Base-by-base conservation (phyloP, 2,113 vertebrate species). In the Odocoileus hemionus region DNA sequence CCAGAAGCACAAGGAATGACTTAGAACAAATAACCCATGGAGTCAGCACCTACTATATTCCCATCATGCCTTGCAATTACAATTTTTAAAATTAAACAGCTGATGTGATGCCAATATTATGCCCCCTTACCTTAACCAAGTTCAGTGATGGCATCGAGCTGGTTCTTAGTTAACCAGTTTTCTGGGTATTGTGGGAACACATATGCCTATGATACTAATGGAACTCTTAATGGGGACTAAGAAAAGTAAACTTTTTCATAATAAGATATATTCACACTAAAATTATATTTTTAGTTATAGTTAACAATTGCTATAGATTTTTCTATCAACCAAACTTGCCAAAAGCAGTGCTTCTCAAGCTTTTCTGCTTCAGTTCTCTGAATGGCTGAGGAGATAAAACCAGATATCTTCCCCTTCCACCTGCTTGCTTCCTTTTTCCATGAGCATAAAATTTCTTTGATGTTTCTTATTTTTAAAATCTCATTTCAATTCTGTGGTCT, bases 11-110 rank as follows among this genome's bases (percentile, higher is more conserved):
- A 92, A 96, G 78, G 78, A 97, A 90, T 96, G 50, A 80, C 43
- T 96, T 80, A 86, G 61, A 96, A 61, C 55, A 91, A 45, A 95
- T 89, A 97, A 76, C 13, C 47, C n/a, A 95, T 89, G 19, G 23
- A 95, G 11, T 43, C 14, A 13, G n/a, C 36, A 82, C 82, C 87
- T 82, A 28, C 33, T 84, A 28, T 86, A 82, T 90, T 90, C 58
- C 76, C 74, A 67, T 86, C 92, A 61, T 64, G 78, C 26, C 82
- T 30, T 12, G n/a, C 36, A 86, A 67, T 76, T 84, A 64, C 33
- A 89, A 0, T 89, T 86, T 97, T 96, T 88, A 94, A 92, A 95
- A 96, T 50, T 78, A 50, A 47, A 58, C 45, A 57, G 85, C 60
- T 74, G 52, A 58, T 14, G 0, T 79, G 86, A 70, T 61, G 52